Base-by-base conservation (phyloP, 1,140 invertebrate species). In the Drosophila tristis region DNA sequence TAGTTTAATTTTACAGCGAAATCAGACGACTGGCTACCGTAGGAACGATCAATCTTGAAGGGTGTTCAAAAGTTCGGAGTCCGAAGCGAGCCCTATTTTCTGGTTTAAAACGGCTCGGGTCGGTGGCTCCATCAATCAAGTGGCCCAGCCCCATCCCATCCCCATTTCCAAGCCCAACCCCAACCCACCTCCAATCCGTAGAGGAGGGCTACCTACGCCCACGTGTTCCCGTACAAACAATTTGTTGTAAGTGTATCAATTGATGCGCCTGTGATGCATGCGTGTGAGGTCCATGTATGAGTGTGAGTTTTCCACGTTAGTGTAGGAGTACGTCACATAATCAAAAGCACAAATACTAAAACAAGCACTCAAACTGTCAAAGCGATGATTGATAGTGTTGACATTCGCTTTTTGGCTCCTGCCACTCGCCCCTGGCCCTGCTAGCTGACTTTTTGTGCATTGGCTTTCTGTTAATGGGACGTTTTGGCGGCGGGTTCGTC, bases 281-380 rank as follows among this genome's bases (percentile, higher is more conserved):
- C 29, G 48, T 39, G 31, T 60, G 76, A 26, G 56, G 48, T 25
- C 7, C 61, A 11, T 29, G 48, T 58, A 29, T 53, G 61, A 47
- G 47, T 45, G 58, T 43, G 47, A 5, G 39, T 20, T 43, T 58
- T 49, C 35, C 11, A 39, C 42, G 16, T 67, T 47, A 56, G 45
- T 54, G 63, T 44, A 35, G 66, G 64, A 77, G 72, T 39, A 51
- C 50, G 73, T 76, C 85, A 84, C 85, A 89, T 89, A 89, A 89
- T 89, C 84, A 89, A 89, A 89, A 90, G 85, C 85, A 84, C 84
- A 89, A 89, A 89, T 89, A 89, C 84, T 89, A 89, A 89, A 90
- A 89, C 84, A 89, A 90, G 84, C 84, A 89, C 84, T 89, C 85
- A 89, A 89, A 89, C 84, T 89, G 84, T 89, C 84, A 89, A 89